These are phyloP conservation scores for Dicyrtomina minuta DNA, from an alignment of 2,888 invertebrate species.

Conservation along the genomic window DNA sequence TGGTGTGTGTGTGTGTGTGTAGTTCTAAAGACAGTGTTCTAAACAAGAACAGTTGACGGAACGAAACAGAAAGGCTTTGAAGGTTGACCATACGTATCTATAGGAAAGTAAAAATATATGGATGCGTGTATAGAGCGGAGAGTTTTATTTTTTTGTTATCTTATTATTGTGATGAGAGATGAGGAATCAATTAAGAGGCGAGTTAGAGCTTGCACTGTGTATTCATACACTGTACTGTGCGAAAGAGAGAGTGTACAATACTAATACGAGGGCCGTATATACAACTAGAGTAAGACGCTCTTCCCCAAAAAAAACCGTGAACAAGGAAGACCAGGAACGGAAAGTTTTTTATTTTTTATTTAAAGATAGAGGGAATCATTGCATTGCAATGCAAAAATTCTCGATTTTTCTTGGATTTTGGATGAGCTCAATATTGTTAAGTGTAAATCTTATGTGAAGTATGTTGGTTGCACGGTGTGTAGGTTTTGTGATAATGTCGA, in stretches of 20 bases:
- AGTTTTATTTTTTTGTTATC: no score
- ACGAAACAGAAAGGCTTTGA: no score
- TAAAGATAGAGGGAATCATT: neutral
- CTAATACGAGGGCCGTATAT: no score
- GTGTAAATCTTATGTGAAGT: neutral
- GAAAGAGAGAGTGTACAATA: conserved; percentile 34
- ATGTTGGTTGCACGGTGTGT: conserved; percentile 30
- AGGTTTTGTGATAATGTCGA: conserved; percentile 28
- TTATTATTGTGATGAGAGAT: no score
- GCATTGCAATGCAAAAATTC: no score
- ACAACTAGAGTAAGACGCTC: neutral
- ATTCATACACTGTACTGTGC: conserved; percentile 1
- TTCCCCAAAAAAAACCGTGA: conserved; percentile 9
- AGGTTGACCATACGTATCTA: no score
- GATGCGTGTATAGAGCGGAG: no score
- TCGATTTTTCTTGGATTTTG: no score
- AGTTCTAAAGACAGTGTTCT: no score
- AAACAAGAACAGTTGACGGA: no score
- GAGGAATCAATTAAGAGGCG: conserved; percentile 28
- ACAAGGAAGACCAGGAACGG: conserved; percentile 18
- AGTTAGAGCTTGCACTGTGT: conserved; percentile 16
- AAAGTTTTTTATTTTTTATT: conserved; percentile 13
- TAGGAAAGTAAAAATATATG: no score
- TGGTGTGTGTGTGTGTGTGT: no score
- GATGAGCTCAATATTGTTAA: conserved; percentile 14